Evolutionary conservation across 2,113 vertebrate species (phyloP).

Genomic region (Pterocles orientalis): DNA sequence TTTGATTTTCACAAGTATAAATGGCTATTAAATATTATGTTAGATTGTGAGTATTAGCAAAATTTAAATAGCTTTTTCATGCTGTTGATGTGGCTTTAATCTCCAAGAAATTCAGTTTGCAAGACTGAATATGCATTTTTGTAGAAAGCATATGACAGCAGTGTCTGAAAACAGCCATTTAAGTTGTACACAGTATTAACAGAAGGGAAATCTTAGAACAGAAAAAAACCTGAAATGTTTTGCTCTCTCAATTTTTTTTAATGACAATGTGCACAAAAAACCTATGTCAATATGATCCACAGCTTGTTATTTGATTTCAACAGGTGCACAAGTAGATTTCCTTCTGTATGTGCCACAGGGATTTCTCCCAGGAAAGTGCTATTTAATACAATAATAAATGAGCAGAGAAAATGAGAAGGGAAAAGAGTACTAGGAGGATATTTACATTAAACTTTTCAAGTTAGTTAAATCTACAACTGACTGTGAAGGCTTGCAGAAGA

Average conservation of each 20-base stretch:
- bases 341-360: neutral
- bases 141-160: neutral
- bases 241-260: neutral
- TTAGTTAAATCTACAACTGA: neutral
- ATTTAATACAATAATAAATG: neutral
- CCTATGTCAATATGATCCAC: neutral
- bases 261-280: neutral
- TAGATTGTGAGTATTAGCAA: neutral
- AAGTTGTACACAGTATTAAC: neutral
- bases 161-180: neutral
- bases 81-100: neutral
- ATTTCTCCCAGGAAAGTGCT: neutral
- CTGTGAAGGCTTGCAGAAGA: neutral
- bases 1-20: neutral
- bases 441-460: neutral
- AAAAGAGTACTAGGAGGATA: neutral
- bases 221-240: neutral
- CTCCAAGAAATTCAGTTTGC: neutral
- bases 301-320: neutral
- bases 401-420: neutral
- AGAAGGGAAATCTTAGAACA: neutral
- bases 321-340: neutral
- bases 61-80: neutral
- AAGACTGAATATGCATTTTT: neutral
- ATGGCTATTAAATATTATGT: neutral